phyloP scores from a whole-genome alignment of 2,888 invertebrate genomes.

The Stenchaetothrips biformis region DNA sequence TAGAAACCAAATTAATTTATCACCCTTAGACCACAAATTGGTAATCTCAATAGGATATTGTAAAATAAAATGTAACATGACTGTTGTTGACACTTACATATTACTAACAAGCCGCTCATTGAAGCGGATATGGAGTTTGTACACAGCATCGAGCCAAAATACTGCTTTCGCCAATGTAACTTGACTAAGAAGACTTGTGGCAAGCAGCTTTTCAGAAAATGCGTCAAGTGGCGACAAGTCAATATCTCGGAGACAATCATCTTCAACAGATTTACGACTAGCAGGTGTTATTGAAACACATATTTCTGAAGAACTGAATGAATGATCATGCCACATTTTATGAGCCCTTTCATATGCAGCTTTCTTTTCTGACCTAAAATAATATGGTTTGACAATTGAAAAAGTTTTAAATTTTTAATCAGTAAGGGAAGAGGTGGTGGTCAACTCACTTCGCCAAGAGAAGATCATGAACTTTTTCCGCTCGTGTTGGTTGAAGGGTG shows the following conservation, averaged over 20 bases:
- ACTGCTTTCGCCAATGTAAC: not conserved
- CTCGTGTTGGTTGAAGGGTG: too few relatives aligned
- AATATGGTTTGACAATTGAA: not conserved
- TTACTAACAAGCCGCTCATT: not conserved
- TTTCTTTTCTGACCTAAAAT: not conserved
- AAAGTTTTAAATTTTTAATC: not conserved
- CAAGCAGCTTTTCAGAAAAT: not conserved
- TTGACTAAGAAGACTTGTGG: not conserved
- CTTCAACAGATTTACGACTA: not conserved
- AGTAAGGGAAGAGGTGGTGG: not conserved
- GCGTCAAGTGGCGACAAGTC: not conserved
- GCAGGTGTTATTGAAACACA: not conserved
- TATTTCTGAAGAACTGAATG: not conserved
- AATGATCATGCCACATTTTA: not conserved
- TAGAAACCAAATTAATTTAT: not conserved
- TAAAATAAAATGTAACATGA: not conserved
- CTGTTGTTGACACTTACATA: not conserved
- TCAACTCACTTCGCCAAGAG: not conserved
- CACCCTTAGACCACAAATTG: not conserved
- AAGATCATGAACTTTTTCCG: too few relatives aligned
- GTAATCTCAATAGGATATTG: not conserved
- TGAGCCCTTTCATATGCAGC: conserved; percentile 8
- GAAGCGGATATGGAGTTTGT: not conserved
- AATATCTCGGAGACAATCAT: not conserved
- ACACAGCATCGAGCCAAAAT: not conserved